Conservation (phyloP, 2,113 vertebrate species). For the Ivindomyrus marchei region DNA sequence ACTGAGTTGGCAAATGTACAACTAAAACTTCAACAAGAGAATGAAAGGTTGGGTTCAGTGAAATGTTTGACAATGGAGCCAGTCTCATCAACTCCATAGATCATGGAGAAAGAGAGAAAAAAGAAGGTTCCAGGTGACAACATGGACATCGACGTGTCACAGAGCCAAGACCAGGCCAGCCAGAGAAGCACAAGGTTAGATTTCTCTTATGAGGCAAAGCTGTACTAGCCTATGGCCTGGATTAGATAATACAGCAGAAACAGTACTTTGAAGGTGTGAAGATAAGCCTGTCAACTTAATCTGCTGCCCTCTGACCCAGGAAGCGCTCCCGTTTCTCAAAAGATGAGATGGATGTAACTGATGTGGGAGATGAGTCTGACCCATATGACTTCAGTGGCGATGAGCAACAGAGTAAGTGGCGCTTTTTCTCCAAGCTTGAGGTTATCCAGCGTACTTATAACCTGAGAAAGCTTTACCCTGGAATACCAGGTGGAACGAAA, state of each 20-base stretch:
- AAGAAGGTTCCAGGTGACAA: slow-evolving; percentile 36
- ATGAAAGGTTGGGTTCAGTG: not conserved
- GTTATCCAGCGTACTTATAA: not conserved
- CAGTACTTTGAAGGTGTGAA: not conserved
- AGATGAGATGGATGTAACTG: slow-evolving; percentile 31
- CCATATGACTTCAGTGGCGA: slow-evolving; percentile 41
- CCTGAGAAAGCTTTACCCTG: not conserved
- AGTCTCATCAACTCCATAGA: slow-evolving; percentile 20
- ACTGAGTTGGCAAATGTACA: not conserved
- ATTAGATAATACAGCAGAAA: not conserved
- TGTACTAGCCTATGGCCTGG: not conserved
- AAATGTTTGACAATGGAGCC: not conserved
- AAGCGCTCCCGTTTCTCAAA: slow-evolving; percentile 30
- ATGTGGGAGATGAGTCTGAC: slow-evolving; percentile 31
- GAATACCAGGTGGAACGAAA: not conserved
- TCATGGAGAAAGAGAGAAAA: slow-evolving; percentile 47
- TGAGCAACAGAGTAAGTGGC: slow-evolving; percentile 28
- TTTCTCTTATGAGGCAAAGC: not conserved
- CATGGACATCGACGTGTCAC: slow-evolving; percentile 24
- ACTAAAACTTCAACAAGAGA: not conserved
- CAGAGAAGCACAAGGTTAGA: slow-evolving; percentile 39
- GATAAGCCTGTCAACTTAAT: not conserved
- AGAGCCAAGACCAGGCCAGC: slow-evolving; percentile 29
- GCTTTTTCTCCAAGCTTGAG: not conserved
- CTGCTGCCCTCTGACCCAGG: slow-evolving; percentile 23